Conservation (phyloP, 1,140 invertebrate genomes). For the Megalonaias nervosa region DNA sequence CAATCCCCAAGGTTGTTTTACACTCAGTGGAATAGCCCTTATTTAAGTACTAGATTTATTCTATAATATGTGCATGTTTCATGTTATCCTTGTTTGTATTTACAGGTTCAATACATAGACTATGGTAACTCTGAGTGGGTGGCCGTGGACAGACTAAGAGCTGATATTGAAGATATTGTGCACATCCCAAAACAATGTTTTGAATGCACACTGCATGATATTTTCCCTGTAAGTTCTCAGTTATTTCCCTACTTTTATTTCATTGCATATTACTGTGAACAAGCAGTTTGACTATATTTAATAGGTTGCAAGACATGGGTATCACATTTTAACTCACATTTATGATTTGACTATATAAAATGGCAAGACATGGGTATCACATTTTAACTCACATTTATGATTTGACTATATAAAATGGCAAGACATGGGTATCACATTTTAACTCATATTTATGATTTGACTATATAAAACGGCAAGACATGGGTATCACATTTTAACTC, state of each 20-base stretch:
- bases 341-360: no score
- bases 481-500: no score
- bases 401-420: no score
- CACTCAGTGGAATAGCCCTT: neutral
- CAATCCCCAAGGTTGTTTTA: no score
- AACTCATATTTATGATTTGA: no score
- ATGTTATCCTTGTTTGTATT: neutral
- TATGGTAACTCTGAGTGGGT: slow-evolving; percentile 42
- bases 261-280: neutral
- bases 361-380: no score
- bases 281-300: no score
- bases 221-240: slow-evolving; percentile 38
- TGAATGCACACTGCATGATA: slow-evolving; percentile 37
- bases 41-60: neutral
- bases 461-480: no score
- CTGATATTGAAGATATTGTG: slow-evolving; percentile 34
- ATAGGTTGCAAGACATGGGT: no score
- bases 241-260: neutral
- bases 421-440: no score
- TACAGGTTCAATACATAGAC: slow-evolving; percentile 47
- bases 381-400: no score
- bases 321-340: no score
- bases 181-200: slow-evolving; percentile 37
- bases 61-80: neutral
- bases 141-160: slow-evolving; percentile 18